These are phyloP conservation scores for Daphoenositta chrysoptera DNA, from an alignment of 2,113 vertebrate genomes.

Conservation along the genomic window DNA sequence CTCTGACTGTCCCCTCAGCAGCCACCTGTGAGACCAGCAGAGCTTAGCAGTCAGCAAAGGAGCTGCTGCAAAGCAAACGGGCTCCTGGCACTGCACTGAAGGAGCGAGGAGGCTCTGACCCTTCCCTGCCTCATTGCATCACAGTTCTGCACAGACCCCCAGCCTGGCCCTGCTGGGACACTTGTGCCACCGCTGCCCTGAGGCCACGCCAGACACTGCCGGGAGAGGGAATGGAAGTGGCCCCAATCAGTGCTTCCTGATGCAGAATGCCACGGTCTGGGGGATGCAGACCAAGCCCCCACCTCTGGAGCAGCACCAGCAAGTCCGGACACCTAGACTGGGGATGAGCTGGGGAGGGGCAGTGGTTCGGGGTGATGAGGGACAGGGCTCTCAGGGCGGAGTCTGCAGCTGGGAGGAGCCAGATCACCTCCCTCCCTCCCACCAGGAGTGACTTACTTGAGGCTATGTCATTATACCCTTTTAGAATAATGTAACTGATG, in stretches of 20 bases:
- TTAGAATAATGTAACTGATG: background rate
- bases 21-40: background rate
- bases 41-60: background rate
- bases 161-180: background rate
- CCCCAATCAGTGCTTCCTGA: fast-evolving
- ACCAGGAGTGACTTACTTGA: background rate
- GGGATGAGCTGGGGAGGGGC: fast-evolving
- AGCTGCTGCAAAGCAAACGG: background rate
- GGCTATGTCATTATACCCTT: background rate
- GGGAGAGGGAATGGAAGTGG: background rate
- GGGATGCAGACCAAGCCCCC: background rate
- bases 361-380: fast-evolving
- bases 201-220: too few species aligned
- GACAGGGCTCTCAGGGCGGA: background rate
- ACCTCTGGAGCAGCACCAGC: background rate
- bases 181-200: background rate
- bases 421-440: background rate
- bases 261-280: fast-evolving
- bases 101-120: background rate
- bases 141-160: background rate
- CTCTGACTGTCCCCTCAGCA: background rate
- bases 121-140: background rate
- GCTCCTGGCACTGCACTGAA: background rate
- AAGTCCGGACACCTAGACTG: background rate
- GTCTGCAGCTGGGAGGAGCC: background rate